Conservation (phyloP, 1,140 invertebrate species). For the Diachasma alloeum region DNA sequence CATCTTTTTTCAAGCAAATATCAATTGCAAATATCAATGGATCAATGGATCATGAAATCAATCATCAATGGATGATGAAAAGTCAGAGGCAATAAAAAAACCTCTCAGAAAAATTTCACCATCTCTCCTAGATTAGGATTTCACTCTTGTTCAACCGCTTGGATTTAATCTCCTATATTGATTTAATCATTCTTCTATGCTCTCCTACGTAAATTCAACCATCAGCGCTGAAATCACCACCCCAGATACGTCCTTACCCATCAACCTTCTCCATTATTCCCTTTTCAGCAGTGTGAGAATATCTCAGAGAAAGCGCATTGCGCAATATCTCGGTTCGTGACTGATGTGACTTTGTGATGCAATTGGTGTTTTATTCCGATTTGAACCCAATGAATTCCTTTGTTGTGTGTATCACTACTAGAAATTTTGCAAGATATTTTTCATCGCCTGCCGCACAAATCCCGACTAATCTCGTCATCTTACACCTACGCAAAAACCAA, state of each 20-base stretch:
- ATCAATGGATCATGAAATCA: too few relatives aligned
- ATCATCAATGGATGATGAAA: too few relatives aligned
- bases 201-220: not conserved
- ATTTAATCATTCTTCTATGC: not conserved
- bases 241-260: not conserved
- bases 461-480: too few relatives aligned
- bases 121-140: too few relatives aligned
- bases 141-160: not conserved
- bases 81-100: too few relatives aligned
- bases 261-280: not conserved
- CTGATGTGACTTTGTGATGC: slow-evolving; percentile 39
- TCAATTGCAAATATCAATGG: too few relatives aligned
- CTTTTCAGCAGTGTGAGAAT: slow-evolving; percentile 6
- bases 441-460: not conserved
- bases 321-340: slow-evolving; percentile 52
- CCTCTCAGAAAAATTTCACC: too few relatives aligned
- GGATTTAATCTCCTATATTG: not conserved
- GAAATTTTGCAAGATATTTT: not conserved
- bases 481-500: not conserved
- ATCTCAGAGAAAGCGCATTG: slow-evolving; percentile 53
- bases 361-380: slow-evolving; percentile 36
- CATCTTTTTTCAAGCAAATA: too few relatives aligned
- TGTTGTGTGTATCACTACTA: too few relatives aligned
- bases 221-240: not conserved
- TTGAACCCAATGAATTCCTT: not conserved